Evolutionary conservation across 2,888 invertebrate genomes (phyloP), one percentile per base, ranked within the genome.

Genomic region (Andrena hattorfiana): DNA sequence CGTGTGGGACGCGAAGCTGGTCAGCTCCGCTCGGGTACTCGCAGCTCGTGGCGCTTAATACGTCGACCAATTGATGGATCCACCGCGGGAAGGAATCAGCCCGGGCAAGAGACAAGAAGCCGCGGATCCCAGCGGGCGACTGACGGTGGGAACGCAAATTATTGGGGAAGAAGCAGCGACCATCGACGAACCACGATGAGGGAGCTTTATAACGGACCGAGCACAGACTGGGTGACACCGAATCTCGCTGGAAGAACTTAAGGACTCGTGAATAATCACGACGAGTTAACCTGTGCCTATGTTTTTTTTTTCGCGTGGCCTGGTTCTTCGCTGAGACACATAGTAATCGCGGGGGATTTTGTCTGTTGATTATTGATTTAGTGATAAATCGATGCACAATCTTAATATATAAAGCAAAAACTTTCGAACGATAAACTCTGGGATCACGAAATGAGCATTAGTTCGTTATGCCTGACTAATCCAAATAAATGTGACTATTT

Each of bases 21-120:
- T 13, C 28, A 20, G 35, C 26, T 23, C 30, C 48, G 13, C 16
- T 13, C n/a, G 69, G 49, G 26, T 79, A 66, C 59, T 66, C 60
- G 71, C 71, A 51, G 80, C 79, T 79, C 80, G 66, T 35, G 80
- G 42, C 66, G 66, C 30, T 79, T 79, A 79, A 80, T 71, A 32
- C 30, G 80, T 80, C 54, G 51, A 60, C 60, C 66, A 66, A 80
- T 71, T 79, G 80, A 80, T 66, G 80, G 51, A 79, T 70, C 7
- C 20, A 54, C 16, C 23, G 80, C 26, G 60, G 66, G 66, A 71
- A 66, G 79, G 20, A 20, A 8, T 63, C 8, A 2, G 8, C 32
- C 48, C 16, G 3, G 16, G 28, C 79, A 42, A 64, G 76, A 77
- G 63, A 20, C 13, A 13, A 62, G 30, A 26, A 32, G 30, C 49